phyloP scores from a whole-genome alignment of 2,113 vertebrate species.

The Cyprinus carpio region DNA sequence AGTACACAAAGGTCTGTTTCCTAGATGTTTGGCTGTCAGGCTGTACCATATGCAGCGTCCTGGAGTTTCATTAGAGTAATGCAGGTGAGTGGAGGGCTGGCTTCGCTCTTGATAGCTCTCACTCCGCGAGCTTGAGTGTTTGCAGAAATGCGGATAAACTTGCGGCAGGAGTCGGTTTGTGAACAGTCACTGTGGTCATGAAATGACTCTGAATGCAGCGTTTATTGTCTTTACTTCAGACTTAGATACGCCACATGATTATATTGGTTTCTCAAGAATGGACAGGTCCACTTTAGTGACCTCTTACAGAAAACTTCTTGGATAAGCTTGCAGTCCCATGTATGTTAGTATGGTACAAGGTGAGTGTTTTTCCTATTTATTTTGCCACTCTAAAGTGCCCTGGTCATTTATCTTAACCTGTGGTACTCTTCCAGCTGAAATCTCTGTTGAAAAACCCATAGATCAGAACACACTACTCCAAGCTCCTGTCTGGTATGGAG shows the following conservation, averaged over 20 bases:
- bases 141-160: neutral
- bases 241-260: conserved; percentile 14
- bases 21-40: conserved; percentile 9
- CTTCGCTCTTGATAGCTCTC: neutral
- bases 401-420: neutral
- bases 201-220: neutral
- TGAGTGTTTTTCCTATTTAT: conserved; percentile 25
- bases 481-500: conserved; percentile 40
- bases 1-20: conserved; percentile 20
- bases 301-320: conserved; percentile 25
- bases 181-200: neutral
- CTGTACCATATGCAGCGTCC: neutral
- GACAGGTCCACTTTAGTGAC: conserved; percentile 8
- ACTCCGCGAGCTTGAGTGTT: neutral
- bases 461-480: conserved; percentile 25
- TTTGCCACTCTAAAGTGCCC: neutral
- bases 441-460: conserved; percentile 12
- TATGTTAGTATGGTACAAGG: neutral
- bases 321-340: neutral
- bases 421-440: neutral
- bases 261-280: conserved; percentile 10
- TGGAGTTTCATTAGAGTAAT: conserved; percentile 6
- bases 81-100: conserved; percentile 6
- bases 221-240: conserved; percentile 5
- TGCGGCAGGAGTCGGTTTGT: neutral